These are phyloP conservation scores for Marasmarcha lunaedactyla DNA, from an alignment of 2,888 invertebrate genomes.

Conservation along the genomic window DNA sequence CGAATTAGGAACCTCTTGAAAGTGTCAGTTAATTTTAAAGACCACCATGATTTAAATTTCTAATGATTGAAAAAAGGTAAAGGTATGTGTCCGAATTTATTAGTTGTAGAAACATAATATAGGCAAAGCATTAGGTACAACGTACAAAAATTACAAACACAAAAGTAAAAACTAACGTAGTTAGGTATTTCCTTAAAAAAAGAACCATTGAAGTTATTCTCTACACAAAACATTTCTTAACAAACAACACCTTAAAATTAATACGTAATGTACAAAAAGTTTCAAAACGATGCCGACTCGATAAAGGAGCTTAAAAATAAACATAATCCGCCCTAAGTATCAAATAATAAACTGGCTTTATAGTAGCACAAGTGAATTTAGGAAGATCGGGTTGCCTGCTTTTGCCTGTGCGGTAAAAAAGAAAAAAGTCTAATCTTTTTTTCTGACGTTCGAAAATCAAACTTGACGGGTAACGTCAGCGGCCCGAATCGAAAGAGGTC, in stretches of 20 bases:
- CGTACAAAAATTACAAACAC: constrained; percentile 20
- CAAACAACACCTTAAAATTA: constrained; percentile 35
- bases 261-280: neutral
- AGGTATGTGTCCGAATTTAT: no score
- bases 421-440: constrained; percentile 25
- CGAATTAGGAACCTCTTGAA: constrained; percentile 30
- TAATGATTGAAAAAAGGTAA: no score
- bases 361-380: constrained; percentile 54
- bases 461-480: constrained; percentile 56
- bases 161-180: neutral
- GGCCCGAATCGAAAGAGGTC: constrained; percentile 38
- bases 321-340: constrained; percentile 56
- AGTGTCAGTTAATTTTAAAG: constrained; percentile 46
- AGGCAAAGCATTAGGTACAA: no score
- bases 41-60: constrained; percentile 58
- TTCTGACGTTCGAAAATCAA: constrained; percentile 50
- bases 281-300: constrained; percentile 43
- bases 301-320: constrained; percentile 37
- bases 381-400: constrained; percentile 61
- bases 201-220: constrained; percentile 5
- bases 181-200: constrained; percentile 12
- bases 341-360: constrained; percentile 69
- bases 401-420: constrained; percentile 35
- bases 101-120: no score
- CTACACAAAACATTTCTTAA: constrained; percentile 10